Base-by-base conservation (phyloP, 1,140 invertebrate genomes). In the Plectrocnemia conspersa region DNA sequence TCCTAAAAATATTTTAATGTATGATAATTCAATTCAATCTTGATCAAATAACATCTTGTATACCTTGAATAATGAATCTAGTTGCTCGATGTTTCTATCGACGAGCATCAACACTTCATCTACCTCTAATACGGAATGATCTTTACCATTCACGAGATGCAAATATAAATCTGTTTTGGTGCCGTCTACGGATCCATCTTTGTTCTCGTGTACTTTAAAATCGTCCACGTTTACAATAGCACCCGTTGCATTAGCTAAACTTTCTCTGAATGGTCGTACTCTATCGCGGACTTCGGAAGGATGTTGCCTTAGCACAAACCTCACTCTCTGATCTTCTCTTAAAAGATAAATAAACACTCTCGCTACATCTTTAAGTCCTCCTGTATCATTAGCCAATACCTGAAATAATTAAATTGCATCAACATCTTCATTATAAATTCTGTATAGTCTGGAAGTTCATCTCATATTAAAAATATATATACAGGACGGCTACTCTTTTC, bases 191-290 rank as follows among this genome's bases (percentile, higher is more conserved):
- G 89, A 87, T 5, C 93, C 93, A 64, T 93, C 88, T 61, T 86
- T 82, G 66, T 94, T 93, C 65, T 92, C 89, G 67, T 97, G 93
- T 24, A 92, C 88, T 67, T 90, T 86, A 59, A 92, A 90, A 64
- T 92, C 89, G 66, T 97, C 93, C 1, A 96, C 84, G 65, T 97
- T 97, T 2, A 97, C 93, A 55, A 94, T 90, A 0, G 89, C 85
- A 16, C 86, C 86, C 0, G 93, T 94, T 0, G 95, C 89, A 64
- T 88, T 89, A 0, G 74, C 72, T 5, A 76, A 52, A 10, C 65
- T 89, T 84, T 89, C 84, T 74, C 86, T 76, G 63, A 96, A 94
- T 2, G 74, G 69, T 58, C 87, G 82, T 40, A 93, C 86, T 64
- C 82, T 79, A 50, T 86, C 82, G 18, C 91, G 77, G 13, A 96